Base-by-base conservation (phyloP, 2,888 invertebrate species). In the Micoletzkya japonica region DNA sequence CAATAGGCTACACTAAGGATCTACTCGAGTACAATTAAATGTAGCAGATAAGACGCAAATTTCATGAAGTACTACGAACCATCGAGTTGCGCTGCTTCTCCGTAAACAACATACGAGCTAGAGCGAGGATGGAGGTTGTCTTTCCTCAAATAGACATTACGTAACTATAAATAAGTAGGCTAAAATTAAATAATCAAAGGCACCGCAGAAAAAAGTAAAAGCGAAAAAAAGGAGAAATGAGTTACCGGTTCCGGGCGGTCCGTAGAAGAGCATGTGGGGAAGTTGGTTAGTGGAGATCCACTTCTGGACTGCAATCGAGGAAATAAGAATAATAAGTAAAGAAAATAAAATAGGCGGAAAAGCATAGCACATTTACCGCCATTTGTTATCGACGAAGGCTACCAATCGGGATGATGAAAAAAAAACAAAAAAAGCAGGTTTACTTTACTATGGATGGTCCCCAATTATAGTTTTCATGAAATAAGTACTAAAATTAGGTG, bases 61-160 rank as follows among this genome's bases (percentile, higher is more conserved):
- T 44, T 54, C 24, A 54, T 10, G n/a, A 54, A 54, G 10, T 26
- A 54, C 7, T 20, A 60, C 34, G 20, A 0, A 68, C 68, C 94
- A 96, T 95, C 0, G 95, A 94, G 86, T 91, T 91, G 83, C 95
- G 93, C 85, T 95, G 93, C 73, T 91, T 90, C 6, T 92, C 91
- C 3, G 92, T 90, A 86, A 96, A 98, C 78, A 98, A 90, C 87
- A 94, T 91, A 78, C 90, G 91, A 2, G 97, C 96, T 87, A 95
- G 94, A 30, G 97, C 97, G 74, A 98, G 88, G 76, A 98, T 95
- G 7, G 97, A 96, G 76, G 93, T 95, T 0, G 97, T 98, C 88
- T 98, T 98, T 4, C 95, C 97, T 34, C 3, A 2, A 64, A 34
- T 44, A 20, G 44, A 14, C 20, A 44, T 44, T 44, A n/a, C n/a